These are phyloP conservation scores for Oryzaephilus surinamensis DNA, from an alignment of 1,140 invertebrate species.

Conservation along the genomic window DNA sequence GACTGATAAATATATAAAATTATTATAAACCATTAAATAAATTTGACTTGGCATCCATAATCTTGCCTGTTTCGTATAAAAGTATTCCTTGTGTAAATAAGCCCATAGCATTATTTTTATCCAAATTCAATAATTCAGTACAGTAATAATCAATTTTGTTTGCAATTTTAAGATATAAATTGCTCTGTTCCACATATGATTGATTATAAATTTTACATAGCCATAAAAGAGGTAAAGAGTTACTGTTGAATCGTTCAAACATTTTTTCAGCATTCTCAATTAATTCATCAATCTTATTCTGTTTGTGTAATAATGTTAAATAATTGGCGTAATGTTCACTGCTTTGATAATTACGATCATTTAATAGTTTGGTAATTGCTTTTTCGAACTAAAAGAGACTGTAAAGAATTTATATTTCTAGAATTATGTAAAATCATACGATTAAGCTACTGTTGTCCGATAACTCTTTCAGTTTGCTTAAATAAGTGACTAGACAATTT, in stretches of 20 bases:
- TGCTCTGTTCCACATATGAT: conserved; percentile 32
- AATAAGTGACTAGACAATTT: too few relatives aligned
- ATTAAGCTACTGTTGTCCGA: too few relatives aligned
- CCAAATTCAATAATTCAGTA: conserved; percentile 37
- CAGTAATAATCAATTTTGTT: conserved; percentile 41
- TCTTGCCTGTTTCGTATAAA: conserved; percentile 40
- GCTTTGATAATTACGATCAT: conserved; percentile 9
- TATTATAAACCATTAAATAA: not conserved
- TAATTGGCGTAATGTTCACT: conserved; percentile 43
- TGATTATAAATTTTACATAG: conserved; percentile 50
- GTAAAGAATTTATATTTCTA: conserved; percentile 1
- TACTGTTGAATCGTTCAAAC: conserved; percentile 38
- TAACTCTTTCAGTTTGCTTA: too few relatives aligned
- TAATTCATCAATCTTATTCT: conserved; percentile 36
- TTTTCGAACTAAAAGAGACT: conserved; percentile 19
- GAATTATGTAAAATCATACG: too few relatives aligned
- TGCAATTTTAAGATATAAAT: conserved; percentile 30
- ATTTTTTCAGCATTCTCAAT: conserved; percentile 42
- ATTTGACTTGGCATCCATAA: conserved; percentile 37
- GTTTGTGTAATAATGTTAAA: conserved; percentile 44
- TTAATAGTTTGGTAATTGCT: conserved; percentile 12
- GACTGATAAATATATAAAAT: too few relatives aligned
- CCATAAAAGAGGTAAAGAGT: conserved; percentile 46
- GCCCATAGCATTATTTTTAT: conserved; percentile 47
- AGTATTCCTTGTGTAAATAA: conserved; percentile 49